Conservation (phyloP, 2,113 vertebrate genomes). For the Cettia cetti region DNA sequence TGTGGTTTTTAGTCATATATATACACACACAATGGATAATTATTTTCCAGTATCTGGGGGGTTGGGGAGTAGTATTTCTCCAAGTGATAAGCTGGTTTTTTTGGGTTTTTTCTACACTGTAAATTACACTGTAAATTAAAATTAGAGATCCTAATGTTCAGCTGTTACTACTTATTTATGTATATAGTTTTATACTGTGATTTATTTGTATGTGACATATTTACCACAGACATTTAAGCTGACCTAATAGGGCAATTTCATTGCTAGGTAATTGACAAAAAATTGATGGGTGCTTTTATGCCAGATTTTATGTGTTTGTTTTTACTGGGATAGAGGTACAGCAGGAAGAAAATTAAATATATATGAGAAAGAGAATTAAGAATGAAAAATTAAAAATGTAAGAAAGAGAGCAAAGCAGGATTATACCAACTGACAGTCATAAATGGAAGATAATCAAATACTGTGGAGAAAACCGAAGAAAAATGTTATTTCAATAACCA, state of each 20-base stretch:
- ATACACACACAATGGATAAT: background rate
- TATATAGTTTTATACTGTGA: background rate
- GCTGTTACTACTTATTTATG: background rate
- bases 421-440: background rate
- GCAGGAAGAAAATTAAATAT: background rate
- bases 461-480: background rate
- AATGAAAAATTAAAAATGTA: background rate
- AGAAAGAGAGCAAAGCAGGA: background rate
- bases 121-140: conserved; percentile 9
- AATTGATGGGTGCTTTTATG: background rate
- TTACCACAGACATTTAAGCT: background rate
- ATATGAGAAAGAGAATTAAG: background rate
- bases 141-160: background rate
- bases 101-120: background rate
- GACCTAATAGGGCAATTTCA: background rate
- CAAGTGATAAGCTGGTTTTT: background rate
- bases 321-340: background rate
- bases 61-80: background rate
- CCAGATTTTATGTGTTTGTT: background rate
- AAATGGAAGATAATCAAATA: background rate
- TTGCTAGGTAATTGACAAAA: background rate
- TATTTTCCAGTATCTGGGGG: background rate
- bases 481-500: background rate
- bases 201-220: conserved; percentile 5
- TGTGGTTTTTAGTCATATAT: background rate